phyloP scores from a whole-genome alignment of 1,140 invertebrate species.

The Drosophila rufa region DNA sequence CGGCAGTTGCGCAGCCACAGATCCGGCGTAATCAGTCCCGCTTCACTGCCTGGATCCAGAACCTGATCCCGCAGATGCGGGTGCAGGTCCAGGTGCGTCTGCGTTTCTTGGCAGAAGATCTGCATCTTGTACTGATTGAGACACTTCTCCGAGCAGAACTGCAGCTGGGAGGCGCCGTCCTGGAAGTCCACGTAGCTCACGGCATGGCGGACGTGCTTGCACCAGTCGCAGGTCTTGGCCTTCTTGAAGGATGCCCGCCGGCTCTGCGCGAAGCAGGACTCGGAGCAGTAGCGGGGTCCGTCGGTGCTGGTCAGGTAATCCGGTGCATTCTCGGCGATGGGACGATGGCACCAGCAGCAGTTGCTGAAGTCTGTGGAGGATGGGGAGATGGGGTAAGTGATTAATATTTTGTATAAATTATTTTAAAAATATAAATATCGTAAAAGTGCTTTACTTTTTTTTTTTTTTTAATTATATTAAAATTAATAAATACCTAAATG shows the following conservation, averaged over 20 bases:
- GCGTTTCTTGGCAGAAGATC: conserved; percentile 96
- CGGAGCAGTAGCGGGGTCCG: conserved; percentile 91
- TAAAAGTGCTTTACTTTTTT: no score
- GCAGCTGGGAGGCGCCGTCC: conserved; percentile 92
- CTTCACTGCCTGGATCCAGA: conserved; percentile 74
- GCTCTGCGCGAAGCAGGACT: conserved; percentile 95
- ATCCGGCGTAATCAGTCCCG: conserved; percentile 93
- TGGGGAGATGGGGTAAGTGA: no score
- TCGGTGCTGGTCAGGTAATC: conserved; percentile 87
- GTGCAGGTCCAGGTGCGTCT: conserved; percentile 94
- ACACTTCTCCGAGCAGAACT: conserved; percentile 95
- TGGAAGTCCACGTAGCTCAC: conserved; percentile 96
- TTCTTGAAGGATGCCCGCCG: conserved; percentile 94
- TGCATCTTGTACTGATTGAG: conserved; percentile 98
- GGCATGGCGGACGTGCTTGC: conserved; percentile 94
- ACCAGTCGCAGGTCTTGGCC: conserved; percentile 97
- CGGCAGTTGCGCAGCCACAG: conserved; percentile 93
- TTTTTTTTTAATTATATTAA: no score
- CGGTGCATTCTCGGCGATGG: conserved; percentile 86
- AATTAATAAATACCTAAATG: no score
- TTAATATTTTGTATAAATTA: no score
- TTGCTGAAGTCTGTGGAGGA: conserved; percentile 78
- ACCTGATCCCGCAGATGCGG: conserved; percentile 87
- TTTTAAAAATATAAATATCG: no score
- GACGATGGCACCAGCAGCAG: conserved; percentile 88